Evolutionary conservation across 2,797 vertebrate species (phyloP), one percentile per base, ranked within the genome.

Genomic region (Hirundo rustica): DNA sequence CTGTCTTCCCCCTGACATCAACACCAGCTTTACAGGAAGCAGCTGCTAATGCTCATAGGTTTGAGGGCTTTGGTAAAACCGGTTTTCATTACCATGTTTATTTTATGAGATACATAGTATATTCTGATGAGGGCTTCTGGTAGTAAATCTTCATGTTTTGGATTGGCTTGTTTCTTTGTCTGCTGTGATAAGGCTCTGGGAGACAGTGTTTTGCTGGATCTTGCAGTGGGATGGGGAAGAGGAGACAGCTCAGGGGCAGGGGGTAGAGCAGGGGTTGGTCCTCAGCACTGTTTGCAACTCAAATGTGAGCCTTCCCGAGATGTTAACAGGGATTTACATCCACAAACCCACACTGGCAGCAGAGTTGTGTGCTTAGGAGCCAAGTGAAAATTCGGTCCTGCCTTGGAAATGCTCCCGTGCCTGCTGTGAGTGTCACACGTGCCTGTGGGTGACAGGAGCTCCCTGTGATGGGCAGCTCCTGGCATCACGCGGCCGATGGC

Each of bases 71-170:
- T 0, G 7, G 62, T 83, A 92, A 91, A 92, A 86, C n/a, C 1
- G 66, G 73, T 95, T 92, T 89, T 90, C 83, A 93, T 96, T 94
- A 89, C 81, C 73, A 91, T 88, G 87, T 94, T 92, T 92, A 88
- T 95, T 95, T 96, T 93, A 93, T 95, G 91, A 88, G 87, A 92
- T 94, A 91, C 89, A 84, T 11, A 77, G 84, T 87, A 64, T 92
- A 57, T 95, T 94, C 90, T 84, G 87, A 95, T 89, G 88, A 93
- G 34, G 61, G 89, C 85, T 95, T 94, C 87, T 92, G 93, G 87
- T 93, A 89, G 94, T 95, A 95, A 92, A 86, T 92, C 92, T 88
- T 72, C 44, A 89, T 48, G 30, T 71, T 88, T 94, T 89, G 79
- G 51, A 53, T 93, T 91, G 78, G 34, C 11, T 90, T 51, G 14